A percentile compares a stretch with the other conserved stretches of the same genome.
Conservation (phyloP, 2,888 invertebrate genomes). For the Coremacera marginata region DNA sequence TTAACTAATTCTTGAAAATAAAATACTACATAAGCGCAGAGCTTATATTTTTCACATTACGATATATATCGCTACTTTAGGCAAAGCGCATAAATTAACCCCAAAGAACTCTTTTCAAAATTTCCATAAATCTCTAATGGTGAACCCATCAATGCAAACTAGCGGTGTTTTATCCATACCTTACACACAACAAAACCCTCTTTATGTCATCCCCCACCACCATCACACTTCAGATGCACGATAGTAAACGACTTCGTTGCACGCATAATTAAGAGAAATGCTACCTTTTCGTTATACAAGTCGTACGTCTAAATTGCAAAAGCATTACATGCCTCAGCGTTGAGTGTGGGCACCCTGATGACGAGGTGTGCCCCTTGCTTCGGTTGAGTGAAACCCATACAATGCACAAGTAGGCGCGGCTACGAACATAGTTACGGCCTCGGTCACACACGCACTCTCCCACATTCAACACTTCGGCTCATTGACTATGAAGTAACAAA, state of each 20-base stretch:
- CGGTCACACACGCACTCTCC: neutral
- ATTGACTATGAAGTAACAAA: too few species aligned
- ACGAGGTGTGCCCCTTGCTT: slow-evolving; percentile 15
- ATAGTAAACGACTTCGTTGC: slow-evolving; percentile 57
- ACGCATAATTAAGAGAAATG: slow-evolving; percentile 59
- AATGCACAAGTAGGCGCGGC: neutral
- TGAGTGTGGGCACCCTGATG: neutral
- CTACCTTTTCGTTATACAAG: neutral
- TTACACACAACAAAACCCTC: neutral
- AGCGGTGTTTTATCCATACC: neutral
- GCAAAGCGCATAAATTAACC: neutral
- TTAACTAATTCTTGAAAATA: too few species aligned
- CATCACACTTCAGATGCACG: neutral
- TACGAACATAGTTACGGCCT: neutral
- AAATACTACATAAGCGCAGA: too few species aligned
- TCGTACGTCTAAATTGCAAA: neutral
- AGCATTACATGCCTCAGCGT: slow-evolving; percentile 23
- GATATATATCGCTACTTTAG: too few species aligned
- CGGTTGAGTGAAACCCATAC: neutral
- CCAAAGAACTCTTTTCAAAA: neutral
- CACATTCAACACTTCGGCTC: neutral
- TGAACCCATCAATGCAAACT: neutral
- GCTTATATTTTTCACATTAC: too few species aligned
- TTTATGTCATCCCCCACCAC: neutral
- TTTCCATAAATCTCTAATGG: neutral